phyloP scores from a whole-genome alignment of 2,797 vertebrate genomes.

The Ceryle rudis region DNA sequence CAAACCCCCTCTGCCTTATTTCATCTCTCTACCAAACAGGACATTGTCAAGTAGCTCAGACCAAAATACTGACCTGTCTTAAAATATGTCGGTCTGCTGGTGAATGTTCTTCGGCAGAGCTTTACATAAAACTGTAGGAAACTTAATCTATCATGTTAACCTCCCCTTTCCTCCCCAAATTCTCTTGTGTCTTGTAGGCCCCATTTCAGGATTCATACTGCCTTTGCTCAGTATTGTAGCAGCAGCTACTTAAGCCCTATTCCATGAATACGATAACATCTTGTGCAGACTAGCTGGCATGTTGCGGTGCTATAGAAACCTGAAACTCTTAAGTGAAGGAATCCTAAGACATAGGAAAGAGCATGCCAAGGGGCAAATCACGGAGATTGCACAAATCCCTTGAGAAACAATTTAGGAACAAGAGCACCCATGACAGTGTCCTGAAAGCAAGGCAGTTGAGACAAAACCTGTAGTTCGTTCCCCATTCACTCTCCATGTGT shows the following conservation, averaged over 20 bases:
- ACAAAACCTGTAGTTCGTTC: constrained; percentile 27
- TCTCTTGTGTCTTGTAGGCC: constrained; percentile 21
- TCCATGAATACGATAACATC: not conserved
- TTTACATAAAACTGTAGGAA: constrained; percentile 17
- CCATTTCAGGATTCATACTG: constrained; percentile 44
- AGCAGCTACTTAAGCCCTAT: not conserved
- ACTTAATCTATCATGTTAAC: constrained; percentile 30
- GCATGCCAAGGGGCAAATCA: not conserved
- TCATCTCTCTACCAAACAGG: constrained; percentile 65
- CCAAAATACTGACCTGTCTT: constrained; percentile 56
- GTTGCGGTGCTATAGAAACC: not conserved
- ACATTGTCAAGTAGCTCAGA: constrained; percentile 69
- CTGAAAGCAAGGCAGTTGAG: constrained; percentile 63
- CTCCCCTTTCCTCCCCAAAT: constrained; percentile 49
- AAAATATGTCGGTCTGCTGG: constrained; percentile 53
- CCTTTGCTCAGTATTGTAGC: constrained; percentile 25
- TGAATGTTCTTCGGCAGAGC: not conserved
- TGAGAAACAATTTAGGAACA: not conserved
- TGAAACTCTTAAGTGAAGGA: not conserved
- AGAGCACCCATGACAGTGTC: constrained; percentile 42
- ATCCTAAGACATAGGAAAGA: not conserved
- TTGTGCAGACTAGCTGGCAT: not conserved
- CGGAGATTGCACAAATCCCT: not conserved
- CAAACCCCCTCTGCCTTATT: constrained; percentile 72
- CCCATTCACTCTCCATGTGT: not conserved